These are phyloP conservation scores for Nebria brevicollis DNA, from an alignment of 2,888 invertebrate species.

Conservation along the genomic window DNA sequence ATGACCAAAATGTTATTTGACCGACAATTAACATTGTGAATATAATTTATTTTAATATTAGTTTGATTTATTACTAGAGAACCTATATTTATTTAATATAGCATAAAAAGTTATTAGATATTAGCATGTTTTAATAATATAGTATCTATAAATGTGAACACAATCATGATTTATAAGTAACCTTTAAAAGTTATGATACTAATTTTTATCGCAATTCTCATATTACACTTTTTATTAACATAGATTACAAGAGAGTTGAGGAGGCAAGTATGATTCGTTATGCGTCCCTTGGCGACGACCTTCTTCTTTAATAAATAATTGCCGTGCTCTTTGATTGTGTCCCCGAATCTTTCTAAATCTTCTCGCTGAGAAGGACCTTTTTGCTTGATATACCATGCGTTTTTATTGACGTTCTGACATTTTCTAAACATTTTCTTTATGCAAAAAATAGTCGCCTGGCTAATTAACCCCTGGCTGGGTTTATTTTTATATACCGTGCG, in stretches of 20 bases:
- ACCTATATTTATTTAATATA: no score
- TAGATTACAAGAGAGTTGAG: background rate
- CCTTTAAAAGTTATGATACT: background rate
- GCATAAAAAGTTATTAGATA: background rate
- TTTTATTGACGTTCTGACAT: slow-evolving; percentile 68
- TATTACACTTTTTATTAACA: slow-evolving; percentile 1
- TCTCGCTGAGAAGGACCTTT: slow-evolving; percentile 52
- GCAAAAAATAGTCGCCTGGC: slow-evolving; percentile 30
- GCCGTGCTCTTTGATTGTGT: slow-evolving; percentile 53
- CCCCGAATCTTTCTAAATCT: slow-evolving; percentile 59
- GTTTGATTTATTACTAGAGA: background rate
- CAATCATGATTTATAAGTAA: background rate
- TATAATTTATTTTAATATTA: background rate
- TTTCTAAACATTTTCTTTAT: slow-evolving; percentile 59
- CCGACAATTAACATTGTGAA: no score
- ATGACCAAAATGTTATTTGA: no score
- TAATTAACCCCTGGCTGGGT: slow-evolving; percentile 36
- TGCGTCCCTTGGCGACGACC: slow-evolving; percentile 11
- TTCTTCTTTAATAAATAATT: slow-evolving; percentile 49
- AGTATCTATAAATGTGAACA: background rate
- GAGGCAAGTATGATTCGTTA: background rate
- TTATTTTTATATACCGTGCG: background rate
- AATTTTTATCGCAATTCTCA: slow-evolving; percentile 1
- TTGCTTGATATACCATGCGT: slow-evolving; percentile 64
- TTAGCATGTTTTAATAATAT: background rate